phyloP scores from a whole-genome alignment of 2,797 vertebrate genomes.

The Xiphophorus birchmanni region DNA sequence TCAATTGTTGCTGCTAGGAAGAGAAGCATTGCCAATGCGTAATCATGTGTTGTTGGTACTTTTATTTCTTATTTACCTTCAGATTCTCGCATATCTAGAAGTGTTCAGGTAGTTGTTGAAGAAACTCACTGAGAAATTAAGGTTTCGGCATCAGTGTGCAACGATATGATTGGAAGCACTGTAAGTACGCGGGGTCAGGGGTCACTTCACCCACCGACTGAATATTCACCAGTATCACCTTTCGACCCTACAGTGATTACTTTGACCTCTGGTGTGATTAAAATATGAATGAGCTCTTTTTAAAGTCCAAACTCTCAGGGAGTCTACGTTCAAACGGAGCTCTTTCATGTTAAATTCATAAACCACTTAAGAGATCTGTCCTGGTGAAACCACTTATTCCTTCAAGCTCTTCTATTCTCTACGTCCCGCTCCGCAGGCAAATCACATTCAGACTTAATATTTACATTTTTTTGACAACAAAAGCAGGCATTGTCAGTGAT shows the following conservation, averaged over 20 bases:
- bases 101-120: neutral
- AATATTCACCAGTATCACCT: conserved; percentile 81
- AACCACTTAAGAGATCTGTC: conserved; percentile 68
- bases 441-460: conserved; percentile 12
- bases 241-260: conserved; percentile 77
- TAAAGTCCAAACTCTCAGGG: conserved; percentile 69
- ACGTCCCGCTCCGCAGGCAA: neutral
- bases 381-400: conserved; percentile 41
- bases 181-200: conserved; percentile 62
- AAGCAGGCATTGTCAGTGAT: neutral
- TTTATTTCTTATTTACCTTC: neutral
- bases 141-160: conserved; percentile 34
- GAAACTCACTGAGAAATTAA: conserved; percentile 29
- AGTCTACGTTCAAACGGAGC: conserved; percentile 59
- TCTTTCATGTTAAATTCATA: conserved; percentile 74
- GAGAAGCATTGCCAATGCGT: neutral
- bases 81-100: neutral
- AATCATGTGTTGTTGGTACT: neutral
- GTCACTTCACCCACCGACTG: conserved; percentile 61
- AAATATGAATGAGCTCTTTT: conserved; percentile 77
- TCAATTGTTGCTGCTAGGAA: neutral
- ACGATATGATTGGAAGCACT: conserved; percentile 68
- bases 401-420: conserved; percentile 44
- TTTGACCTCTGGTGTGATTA: conserved; percentile 78
- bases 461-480: neutral